These are phyloP conservation scores for Sarcophaga bullata DNA, from an alignment of 1,140 invertebrate genomes.

Conservation along the genomic window DNA sequence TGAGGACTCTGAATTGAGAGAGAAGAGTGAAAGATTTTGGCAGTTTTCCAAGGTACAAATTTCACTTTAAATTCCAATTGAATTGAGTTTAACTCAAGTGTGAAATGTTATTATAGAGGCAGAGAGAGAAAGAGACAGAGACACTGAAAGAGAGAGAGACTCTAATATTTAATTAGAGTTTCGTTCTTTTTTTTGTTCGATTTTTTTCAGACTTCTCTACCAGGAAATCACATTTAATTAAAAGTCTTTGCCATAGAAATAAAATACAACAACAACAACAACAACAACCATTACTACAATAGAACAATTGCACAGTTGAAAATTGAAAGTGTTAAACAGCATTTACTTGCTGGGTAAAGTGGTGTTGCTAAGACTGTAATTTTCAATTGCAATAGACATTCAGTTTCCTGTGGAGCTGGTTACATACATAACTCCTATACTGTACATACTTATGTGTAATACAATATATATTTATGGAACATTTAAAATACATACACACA, in stretches of 20 bases:
- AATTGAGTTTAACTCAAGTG: conserved; percentile 16
- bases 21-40: too few relatives aligned
- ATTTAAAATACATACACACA: not conserved
- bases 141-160: too few relatives aligned
- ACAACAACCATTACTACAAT: too few relatives aligned
- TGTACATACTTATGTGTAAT: not conserved
- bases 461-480: not conserved
- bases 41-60: not conserved
- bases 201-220: not conserved
- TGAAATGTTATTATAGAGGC: conserved; percentile 23
- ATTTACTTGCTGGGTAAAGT: not conserved
- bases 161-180: conserved; percentile 7
- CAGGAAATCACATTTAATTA: conserved; percentile 23
- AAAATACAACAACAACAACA: too few relatives aligned
- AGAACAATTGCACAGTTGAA: not conserved
- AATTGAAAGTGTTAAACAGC: not conserved
- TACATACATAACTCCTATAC: not conserved
- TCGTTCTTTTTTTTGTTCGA: not conserved
- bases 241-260: not conserved
- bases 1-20: too few relatives aligned
- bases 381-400: not conserved
- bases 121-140: too few relatives aligned
- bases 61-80: not conserved
- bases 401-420: not conserved
- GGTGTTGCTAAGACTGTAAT: not conserved